Base-by-base conservation (phyloP, 1,140 invertebrate species). In the Scaptomyza montana region DNA sequence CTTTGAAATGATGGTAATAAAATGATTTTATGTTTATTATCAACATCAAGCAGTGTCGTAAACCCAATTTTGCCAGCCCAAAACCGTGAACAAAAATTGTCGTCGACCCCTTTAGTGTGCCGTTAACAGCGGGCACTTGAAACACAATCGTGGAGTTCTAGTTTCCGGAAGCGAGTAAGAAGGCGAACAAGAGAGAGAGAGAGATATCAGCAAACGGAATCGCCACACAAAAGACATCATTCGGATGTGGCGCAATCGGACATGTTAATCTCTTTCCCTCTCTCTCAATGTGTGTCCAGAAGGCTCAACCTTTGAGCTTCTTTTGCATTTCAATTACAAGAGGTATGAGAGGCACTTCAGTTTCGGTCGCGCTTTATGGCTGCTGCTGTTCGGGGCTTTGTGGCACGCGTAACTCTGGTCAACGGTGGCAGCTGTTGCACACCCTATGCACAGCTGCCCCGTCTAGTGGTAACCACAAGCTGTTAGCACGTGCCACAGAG, bases 161-260 rank as follows among this genome's bases (percentile, higher is more conserved):
- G 73, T 76, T 76, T 76, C 73, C 73, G 67, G 50, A 39, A 39
- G 54, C 50, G 13, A 33, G 33, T 1, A 13, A 8, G 43, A n/a
- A 51, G 28, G 45, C 9, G 25, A 28, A 39, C 3, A 12, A 13
- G 25, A 67, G 45, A 28, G 57, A 16, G 16, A 16, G 16, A 63
- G 33, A 67, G 47, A 16, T 64, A 76, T 76, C 74, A 61, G 68
- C 36, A 45, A 76, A 68, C 74, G 74, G 74, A 76, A 76, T 76
- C 68, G 62, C 39, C 19, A 41, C 53, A 74, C 59, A 74, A 74
- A 63, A 55, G 41, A 54, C 67, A 57, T 33, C 30, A 33, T 33
- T 59, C 74, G 74, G 74, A 76, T 76, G 74, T 76, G 69, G 74
- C 69, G 74, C 69, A 76, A 76, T 76, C 74, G 74, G 69, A 76